Evolutionary conservation across 2,797 vertebrate genomes (phyloP).

Genomic region (Diplodus puntazzo): DNA sequence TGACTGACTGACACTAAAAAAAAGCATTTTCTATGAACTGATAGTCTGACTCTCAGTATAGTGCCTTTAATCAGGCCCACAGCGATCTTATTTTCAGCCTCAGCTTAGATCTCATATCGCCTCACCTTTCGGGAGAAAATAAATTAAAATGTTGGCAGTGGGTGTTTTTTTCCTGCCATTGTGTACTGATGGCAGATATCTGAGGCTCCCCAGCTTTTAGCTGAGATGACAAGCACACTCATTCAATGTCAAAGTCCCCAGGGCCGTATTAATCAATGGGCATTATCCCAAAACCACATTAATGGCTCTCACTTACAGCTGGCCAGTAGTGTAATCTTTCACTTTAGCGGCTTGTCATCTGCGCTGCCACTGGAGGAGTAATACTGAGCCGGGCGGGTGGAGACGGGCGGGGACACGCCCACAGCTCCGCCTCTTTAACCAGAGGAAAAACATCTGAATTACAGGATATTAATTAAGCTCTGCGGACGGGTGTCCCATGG

Average conservation of each 20-base stretch:
- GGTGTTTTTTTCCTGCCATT: conserved; percentile 23
- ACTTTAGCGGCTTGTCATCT: conserved; percentile 57
- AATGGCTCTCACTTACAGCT: conserved; percentile 70
- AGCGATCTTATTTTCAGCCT: conserved; percentile 47
- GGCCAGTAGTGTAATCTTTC: conserved; percentile 66
- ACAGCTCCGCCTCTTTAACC: conserved; percentile 33
- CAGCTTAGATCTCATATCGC: conserved; percentile 62
- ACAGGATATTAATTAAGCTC: conserved; percentile 58
- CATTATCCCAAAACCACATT: conserved; percentile 78
- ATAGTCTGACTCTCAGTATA: conserved; percentile 54
- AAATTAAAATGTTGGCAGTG: conserved; percentile 65
- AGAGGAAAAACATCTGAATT: conserved; percentile 50
- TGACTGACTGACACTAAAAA: conserved; percentile 57
- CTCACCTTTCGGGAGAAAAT: conserved; percentile 70
- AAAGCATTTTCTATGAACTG: conserved; percentile 55
- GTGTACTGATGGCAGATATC: conserved; percentile 67
- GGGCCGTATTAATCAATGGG: conserved; percentile 71
- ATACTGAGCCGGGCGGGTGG: conserved; percentile 24
- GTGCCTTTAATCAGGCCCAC: conserved; percentile 63
- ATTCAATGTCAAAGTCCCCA: conserved; percentile 67
- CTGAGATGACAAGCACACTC: conserved; percentile 65
- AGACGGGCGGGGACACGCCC: conserved; percentile 37
- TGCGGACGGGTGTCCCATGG: conserved; percentile 31
- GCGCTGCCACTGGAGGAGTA: conserved; percentile 41
- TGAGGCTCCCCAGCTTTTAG: conserved; percentile 54